Percentiles rank a stretch among this genome's conserved stretches.
phyloP scores from a whole-genome alignment of 2,888 invertebrate species.

The Leptopterna dolabrata region DNA sequence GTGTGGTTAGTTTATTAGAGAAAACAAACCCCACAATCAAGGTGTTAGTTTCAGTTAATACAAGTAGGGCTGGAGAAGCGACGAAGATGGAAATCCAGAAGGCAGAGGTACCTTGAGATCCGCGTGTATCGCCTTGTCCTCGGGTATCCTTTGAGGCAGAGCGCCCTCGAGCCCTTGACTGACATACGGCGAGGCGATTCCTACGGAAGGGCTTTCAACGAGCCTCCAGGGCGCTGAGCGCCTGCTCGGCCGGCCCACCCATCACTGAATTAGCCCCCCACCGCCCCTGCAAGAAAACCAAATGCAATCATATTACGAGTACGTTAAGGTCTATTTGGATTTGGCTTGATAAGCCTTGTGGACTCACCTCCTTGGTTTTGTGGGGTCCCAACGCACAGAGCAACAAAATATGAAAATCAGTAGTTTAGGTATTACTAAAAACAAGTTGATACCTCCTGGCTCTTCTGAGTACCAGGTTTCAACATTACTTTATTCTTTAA shows the following conservation, averaged over 20 bases:
- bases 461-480: no score
- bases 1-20: no score
- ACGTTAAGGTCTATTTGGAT: neutral
- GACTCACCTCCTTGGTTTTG: no score
- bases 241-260: neutral
- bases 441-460: no score
- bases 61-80: neutral
- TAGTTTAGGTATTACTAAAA: no score
- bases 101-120: slow-evolving; percentile 24
- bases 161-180: slow-evolving; percentile 33
- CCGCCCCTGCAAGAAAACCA: slow-evolving; percentile 21
- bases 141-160: slow-evolving; percentile 42
- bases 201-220: neutral
- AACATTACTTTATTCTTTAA: no score
- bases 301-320: neutral
- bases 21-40: no score
- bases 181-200: slow-evolving; percentile 37
- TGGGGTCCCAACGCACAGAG: no score
- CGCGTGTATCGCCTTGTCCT: slow-evolving; percentile 42
- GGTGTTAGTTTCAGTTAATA: no score
- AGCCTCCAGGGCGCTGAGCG: neutral
- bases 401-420: no score
- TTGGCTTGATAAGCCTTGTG: neutral
- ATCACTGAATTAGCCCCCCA: slow-evolving; percentile 30
- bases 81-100: neutral